A percentile compares a stretch with the other conserved stretches of the same genome.
These are phyloP conservation scores for Aleiodes alternator DNA, from an alignment of 2,888 invertebrate genomes.

Conservation along the genomic window DNA sequence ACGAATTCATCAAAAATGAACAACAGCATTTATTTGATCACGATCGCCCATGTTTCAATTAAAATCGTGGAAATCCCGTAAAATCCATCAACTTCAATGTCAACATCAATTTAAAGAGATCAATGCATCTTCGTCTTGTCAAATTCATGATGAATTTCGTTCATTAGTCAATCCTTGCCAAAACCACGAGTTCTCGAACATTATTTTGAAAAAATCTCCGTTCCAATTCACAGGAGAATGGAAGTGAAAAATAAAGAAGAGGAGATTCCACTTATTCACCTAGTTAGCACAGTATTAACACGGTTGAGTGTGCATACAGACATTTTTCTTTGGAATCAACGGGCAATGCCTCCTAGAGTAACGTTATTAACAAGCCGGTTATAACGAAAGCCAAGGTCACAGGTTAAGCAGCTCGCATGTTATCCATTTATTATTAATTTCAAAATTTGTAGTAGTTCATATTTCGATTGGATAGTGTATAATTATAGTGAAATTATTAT, in stretches of 20 bases:
- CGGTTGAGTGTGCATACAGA: constrained; percentile 8
- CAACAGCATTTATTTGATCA: too few species aligned
- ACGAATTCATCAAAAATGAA: too few species aligned
- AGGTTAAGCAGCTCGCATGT: constrained; percentile 29
- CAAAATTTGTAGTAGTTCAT: not conserved
- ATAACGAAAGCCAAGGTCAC: constrained; percentile 29
- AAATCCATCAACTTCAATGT: too few species aligned
- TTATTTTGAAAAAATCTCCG: not conserved
- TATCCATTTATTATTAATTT: constrained; percentile 24
- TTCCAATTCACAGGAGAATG: not conserved
- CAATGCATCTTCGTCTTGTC: too few species aligned
- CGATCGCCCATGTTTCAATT: too few species aligned
- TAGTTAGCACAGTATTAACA: constrained; percentile 31
- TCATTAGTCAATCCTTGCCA: too few species aligned
- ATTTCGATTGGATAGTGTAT: too few species aligned
- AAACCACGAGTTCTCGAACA: too few species aligned
- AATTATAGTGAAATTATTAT: too few species aligned
- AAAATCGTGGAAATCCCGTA: too few species aligned
- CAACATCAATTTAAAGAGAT: too few species aligned
- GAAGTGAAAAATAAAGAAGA: not conserved
- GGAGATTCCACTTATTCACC: constrained; percentile 19
- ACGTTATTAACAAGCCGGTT: constrained; percentile 29
- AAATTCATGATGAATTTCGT: too few species aligned
- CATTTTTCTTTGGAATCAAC: constrained; percentile 14
- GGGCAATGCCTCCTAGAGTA: constrained; percentile 21